Evolutionary conservation across 1,140 invertebrate species (phyloP).

Genomic region (Sinella curviseta): DNA sequence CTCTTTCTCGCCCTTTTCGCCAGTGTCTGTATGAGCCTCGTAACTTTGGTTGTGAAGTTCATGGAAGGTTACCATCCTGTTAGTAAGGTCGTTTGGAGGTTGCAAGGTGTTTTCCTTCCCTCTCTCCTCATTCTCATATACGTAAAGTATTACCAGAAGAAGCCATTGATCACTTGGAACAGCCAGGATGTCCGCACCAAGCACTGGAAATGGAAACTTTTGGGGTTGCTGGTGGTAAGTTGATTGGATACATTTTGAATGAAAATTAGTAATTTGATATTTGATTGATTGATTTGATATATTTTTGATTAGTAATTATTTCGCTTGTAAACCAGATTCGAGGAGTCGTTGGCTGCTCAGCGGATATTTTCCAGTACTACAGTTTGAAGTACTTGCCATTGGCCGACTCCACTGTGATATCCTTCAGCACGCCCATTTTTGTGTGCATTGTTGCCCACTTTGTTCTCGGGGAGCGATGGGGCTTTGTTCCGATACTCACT

Average conservation of each 20-base stretch:
- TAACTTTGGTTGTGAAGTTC: conserved; percentile 16
- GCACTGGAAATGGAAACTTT: not conserved
- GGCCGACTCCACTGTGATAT: conserved; percentile 35
- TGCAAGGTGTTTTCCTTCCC: conserved; percentile 33
- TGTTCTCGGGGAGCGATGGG: conserved; percentile 16
- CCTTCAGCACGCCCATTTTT: conserved; percentile 33
- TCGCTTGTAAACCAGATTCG: conserved; percentile 17
- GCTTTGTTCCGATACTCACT: conserved; percentile 20
- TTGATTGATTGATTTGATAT: not conserved
- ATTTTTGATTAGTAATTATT: not conserved
- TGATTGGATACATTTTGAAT: no score
- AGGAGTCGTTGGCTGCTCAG: not conserved
- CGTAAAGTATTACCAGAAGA: not conserved
- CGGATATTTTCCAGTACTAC: conserved; percentile 32
- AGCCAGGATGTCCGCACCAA: not conserved
- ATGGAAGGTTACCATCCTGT: conserved; percentile 15
- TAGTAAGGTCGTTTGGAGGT: conserved; percentile 23
- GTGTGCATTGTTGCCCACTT: conserved; percentile 28
- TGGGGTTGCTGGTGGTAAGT: conserved; percentile 1
- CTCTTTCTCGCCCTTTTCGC: conserved; percentile 30
- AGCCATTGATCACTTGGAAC: not conserved
- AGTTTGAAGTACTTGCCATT: conserved; percentile 24
- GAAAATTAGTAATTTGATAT: not conserved
- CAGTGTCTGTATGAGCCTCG: conserved; percentile 31
- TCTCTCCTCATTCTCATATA: not conserved